These are phyloP conservation scores for Guaruba guarouba DNA, from an alignment of 2,113 vertebrate genomes.

Conservation along the genomic window DNA sequence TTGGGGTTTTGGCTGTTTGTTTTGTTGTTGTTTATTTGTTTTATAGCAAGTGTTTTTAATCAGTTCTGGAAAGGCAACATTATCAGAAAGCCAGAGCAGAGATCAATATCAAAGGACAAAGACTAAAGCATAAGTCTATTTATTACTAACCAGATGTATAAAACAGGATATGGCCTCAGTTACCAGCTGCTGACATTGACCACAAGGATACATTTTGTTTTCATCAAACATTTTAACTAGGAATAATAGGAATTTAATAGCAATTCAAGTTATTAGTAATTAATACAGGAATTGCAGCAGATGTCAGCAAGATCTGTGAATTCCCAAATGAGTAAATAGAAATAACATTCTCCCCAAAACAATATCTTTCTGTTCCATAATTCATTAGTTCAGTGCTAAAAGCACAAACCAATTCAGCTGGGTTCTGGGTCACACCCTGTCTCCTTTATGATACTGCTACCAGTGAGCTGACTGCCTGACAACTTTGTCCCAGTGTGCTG, in stretches of 20 bases:
- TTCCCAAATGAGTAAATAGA: background rate
- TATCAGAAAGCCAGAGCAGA: background rate
- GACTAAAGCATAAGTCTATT: background rate
- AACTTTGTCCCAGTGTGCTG: background rate
- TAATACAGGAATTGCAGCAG: background rate
- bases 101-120: background rate
- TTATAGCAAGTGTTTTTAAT: background rate
- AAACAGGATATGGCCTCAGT: background rate
- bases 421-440: background rate
- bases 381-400: background rate
- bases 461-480: background rate
- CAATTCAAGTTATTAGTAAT: background rate
- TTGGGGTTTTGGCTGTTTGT: background rate
- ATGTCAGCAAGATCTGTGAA: background rate
- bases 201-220: background rate
- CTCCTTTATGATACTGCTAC: fast-evolving
- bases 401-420: background rate
- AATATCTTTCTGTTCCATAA: background rate
- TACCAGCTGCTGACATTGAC: background rate
- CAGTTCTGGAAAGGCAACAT: background rate
- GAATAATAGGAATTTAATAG: background rate
- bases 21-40: background rate
- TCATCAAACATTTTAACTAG: background rate
- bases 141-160: background rate
- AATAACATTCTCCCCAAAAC: background rate